Conservation (phyloP, 2,797 vertebrate genomes). For the Coracias cyanogaster region DNA sequence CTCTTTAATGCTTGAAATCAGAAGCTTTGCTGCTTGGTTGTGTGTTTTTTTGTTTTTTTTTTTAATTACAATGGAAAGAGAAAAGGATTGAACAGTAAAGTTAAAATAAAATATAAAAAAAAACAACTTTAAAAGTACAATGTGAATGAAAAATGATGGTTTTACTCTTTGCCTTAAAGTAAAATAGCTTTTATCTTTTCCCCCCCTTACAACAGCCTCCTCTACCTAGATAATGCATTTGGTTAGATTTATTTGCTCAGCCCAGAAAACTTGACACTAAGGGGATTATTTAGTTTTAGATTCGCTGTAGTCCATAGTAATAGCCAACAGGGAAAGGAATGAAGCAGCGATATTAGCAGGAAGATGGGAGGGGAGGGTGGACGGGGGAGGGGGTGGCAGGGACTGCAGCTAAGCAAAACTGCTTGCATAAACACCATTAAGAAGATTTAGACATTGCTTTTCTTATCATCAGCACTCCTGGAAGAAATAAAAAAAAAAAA, state of each 20-base stretch:
- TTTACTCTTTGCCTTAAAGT: constrained; percentile 83
- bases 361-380: constrained; percentile 78
- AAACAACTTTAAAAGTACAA: constrained; percentile 74
- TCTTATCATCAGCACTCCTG: constrained; percentile 88
- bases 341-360: constrained; percentile 87
- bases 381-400: constrained; percentile 75
- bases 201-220: constrained; percentile 80
- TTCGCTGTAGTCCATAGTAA: constrained; percentile 89
- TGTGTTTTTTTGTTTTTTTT: constrained; percentile 57
- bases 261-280: constrained; percentile 92
- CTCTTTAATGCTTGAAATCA: constrained; percentile 64
- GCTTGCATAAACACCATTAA: constrained; percentile 90
- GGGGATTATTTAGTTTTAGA: constrained; percentile 98
- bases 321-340: constrained; percentile 89
- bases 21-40: constrained; percentile 16
- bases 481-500: constrained; percentile 82
- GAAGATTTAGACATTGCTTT: constrained; percentile 89
- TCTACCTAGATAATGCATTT: constrained; percentile 93
- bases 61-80: constrained; percentile 73
- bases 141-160: constrained; percentile 71
- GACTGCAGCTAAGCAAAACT: constrained; percentile 87
- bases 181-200: constrained; percentile 84
- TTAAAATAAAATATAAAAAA: constrained; percentile 65
- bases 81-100: constrained; percentile 60
- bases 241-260: constrained; percentile 93